Conservation (phyloP, 92 coral and sea anemone species). For the Nematostella vectensis region DNA sequence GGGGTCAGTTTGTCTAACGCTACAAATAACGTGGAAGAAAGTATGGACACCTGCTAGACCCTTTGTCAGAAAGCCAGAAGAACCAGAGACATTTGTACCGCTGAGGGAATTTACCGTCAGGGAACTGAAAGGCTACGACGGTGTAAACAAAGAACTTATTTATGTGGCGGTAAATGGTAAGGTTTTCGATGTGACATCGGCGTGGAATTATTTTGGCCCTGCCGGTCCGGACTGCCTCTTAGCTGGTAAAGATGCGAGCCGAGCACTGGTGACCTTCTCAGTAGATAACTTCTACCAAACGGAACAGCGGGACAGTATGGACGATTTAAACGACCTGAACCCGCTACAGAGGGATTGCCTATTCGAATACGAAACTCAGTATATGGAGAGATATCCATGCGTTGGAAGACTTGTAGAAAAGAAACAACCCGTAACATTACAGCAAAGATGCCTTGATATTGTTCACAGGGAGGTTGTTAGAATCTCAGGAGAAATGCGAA, state of each 20-base stretch:
- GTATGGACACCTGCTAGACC: slow-evolving; percentile 31
- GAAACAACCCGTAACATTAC: slow-evolving; percentile 65
- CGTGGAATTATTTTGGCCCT: slow-evolving; percentile 59
- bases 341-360: slow-evolving; percentile 75
- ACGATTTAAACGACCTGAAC: slow-evolving; percentile 75
- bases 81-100: not conserved
- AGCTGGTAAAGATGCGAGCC: slow-evolving; percentile 96
- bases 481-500: not conserved
- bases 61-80: slow-evolving; percentile 6
- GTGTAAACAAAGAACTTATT: slow-evolving; percentile 39
- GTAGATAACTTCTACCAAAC: slow-evolving; percentile 21
- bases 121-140: slow-evolving; percentile 53
- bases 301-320: slow-evolving; percentile 17
- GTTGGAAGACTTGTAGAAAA: slow-evolving; percentile 75
- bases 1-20: slow-evolving; percentile 51
- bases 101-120: slow-evolving; percentile 42
- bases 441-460: slow-evolving; percentile 42
- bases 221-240: slow-evolving; percentile 59
- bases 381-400: slow-evolving; percentile 58
- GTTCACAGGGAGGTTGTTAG: slow-evolving; percentile 28
- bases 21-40: slow-evolving; percentile 67
- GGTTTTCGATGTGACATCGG: slow-evolving; percentile 76
- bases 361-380: slow-evolving; percentile 82
- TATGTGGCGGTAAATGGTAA: slow-evolving; percentile 88
- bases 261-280: slow-evolving; percentile 86